A percentile compares a stretch with the other conserved stretches of the same genome.
phyloP scores from a whole-genome alignment of 2,888 invertebrate genomes.

The Epiblema foenella region DNA sequence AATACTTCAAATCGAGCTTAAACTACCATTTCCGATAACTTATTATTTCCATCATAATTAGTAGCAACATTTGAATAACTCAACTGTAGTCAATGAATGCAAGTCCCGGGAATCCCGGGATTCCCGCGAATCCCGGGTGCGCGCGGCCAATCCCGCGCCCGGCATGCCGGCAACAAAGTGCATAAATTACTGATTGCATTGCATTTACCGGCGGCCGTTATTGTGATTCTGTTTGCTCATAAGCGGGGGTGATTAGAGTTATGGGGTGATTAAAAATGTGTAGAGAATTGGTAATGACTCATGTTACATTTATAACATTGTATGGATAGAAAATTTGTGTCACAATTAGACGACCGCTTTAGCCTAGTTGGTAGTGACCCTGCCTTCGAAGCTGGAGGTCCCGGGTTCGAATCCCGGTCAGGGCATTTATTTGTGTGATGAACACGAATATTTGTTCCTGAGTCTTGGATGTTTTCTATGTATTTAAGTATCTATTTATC shows the following conservation, averaged over 20 bases:
- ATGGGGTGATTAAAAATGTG: neutral
- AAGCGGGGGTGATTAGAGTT: constrained; percentile 8
- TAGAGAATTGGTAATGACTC: no score
- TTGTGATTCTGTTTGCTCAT: constrained; percentile 45
- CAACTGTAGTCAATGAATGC: constrained; percentile 48
- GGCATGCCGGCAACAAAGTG: constrained; percentile 50
- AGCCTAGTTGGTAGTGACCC: no score
- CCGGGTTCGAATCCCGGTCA: no score
- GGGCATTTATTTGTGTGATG: no score
- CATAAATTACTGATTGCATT: constrained; percentile 54
- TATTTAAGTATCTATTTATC: no score
- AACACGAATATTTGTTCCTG: no score
- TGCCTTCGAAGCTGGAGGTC: no score
- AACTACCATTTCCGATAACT: neutral
- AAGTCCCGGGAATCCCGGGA: constrained; percentile 49
- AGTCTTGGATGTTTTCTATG: no score
- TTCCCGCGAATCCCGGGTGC: constrained; percentile 32
- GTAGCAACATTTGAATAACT: constrained; percentile 40
- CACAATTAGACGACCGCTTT: no score
- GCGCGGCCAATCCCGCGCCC: constrained; percentile 48
- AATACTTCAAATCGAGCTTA: no score
- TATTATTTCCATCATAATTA: neutral
- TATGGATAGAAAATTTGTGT: no score
- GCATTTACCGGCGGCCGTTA: constrained; percentile 49
- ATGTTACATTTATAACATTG: no score